phyloP scores from a whole-genome alignment of 2,888 invertebrate genomes.

The Pycnomerus fuliginosus region DNA sequence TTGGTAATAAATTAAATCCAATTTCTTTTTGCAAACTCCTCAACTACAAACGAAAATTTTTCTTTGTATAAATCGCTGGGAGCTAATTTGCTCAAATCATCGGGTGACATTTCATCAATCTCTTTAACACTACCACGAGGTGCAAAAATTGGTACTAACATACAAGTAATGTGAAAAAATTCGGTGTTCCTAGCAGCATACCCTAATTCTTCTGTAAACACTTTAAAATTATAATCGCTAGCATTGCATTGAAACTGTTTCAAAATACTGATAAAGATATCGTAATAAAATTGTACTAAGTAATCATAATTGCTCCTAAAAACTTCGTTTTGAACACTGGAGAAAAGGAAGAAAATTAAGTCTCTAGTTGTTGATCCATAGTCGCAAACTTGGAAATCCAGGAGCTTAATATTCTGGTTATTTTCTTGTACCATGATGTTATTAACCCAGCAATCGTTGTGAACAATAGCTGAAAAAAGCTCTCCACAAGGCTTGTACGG shows the following conservation, averaged over 20 bases:
- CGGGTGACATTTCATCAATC: background rate
- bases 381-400: conserved; percentile 25
- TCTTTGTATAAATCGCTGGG: background rate
- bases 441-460: conserved; percentile 62
- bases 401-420: too few relatives aligned
- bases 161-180: conserved; percentile 49
- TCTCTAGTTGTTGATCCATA: conserved; percentile 31
- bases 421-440: conserved; percentile 60
- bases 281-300: background rate
- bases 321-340: conserved; percentile 24
- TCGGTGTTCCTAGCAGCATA: conserved; percentile 35
- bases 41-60: background rate
- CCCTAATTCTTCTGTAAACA: conserved; percentile 6
- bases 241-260: conserved; percentile 13
- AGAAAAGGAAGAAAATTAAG: conserved; percentile 34
- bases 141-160: conserved; percentile 48
- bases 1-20: conserved; percentile 1
- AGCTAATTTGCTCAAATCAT: background rate
- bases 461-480: conserved; percentile 56
- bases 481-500: too few relatives aligned
- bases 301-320: background rate
- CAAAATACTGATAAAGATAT: conserved; percentile 3
- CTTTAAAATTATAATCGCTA: background rate
- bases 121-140: background rate
- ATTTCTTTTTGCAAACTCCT: background rate